Conservation (phyloP, 2,888 invertebrate species). For the Pyralis farinalis region DNA sequence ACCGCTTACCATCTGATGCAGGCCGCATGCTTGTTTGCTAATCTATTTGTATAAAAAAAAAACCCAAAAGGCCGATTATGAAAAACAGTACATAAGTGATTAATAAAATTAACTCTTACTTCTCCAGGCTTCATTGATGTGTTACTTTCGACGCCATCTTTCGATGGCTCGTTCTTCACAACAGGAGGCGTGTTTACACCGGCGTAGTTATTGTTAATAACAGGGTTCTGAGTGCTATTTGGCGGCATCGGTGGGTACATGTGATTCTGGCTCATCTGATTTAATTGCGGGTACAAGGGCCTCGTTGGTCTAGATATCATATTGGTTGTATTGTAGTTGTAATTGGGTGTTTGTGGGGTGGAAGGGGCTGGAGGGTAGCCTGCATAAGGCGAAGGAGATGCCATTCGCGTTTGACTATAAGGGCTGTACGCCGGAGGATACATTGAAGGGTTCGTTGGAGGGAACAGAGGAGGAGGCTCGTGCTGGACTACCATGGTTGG, state of each 20-base stretch:
- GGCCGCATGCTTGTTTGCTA: too few species aligned
- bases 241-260: conserved; percentile 41
- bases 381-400: conserved; percentile 51
- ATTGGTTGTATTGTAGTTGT: conserved; percentile 66
- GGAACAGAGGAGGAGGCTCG: conserved; percentile 40
- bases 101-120: conserved; percentile 51
- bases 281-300: conserved; percentile 56
- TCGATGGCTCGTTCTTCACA: conserved; percentile 41
- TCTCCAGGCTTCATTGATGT: conserved; percentile 55
- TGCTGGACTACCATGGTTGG: conserved; percentile 30
- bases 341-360: conserved; percentile 29
- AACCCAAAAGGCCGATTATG: too few species aligned
- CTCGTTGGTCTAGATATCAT: conserved; percentile 61
- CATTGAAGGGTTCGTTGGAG: conserved; percentile 37
- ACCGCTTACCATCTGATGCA: too few species aligned
- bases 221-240: conserved; percentile 18
- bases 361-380: conserved; percentile 34
- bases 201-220: conserved; percentile 28
- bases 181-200: conserved; percentile 27
- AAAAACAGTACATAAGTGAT: too few species aligned
- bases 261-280: conserved; percentile 43
- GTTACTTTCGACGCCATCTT: conserved; percentile 45
- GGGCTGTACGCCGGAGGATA: conserved; percentile 47
- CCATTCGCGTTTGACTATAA: conserved; percentile 65
- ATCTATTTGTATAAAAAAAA: too few species aligned